A percentile compares a stretch with the other conserved stretches of the same genome.
Conservation (phyloP, 2,113 vertebrate genomes). For the Paramormyrops kingsleyae region DNA sequence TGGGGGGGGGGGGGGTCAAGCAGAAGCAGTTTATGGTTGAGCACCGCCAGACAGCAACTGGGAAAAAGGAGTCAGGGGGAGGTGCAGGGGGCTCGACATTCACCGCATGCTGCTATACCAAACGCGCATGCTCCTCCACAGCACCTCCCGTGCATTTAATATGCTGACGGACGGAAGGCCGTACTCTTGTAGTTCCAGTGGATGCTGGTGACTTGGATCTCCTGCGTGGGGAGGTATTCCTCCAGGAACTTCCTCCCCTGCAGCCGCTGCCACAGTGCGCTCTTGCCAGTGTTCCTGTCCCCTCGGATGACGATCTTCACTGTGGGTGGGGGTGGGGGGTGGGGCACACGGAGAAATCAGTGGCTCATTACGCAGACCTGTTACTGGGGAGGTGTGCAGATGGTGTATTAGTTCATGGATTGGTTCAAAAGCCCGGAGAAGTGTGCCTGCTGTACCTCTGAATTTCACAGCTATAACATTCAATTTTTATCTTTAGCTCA, state of each 20-base stretch:
- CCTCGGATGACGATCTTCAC: conserved; percentile 99
- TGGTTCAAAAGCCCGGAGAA: not conserved
- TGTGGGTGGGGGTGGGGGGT: conserved; percentile 35
- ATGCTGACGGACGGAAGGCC: conserved; percentile 33
- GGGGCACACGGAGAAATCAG: not conserved
- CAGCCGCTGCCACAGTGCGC: conserved; percentile 91
- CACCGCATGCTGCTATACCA: not conserved
- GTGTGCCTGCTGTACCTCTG: not conserved
- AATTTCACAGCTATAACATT: not conserved
- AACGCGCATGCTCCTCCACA: not conserved
- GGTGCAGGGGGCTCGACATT: not conserved
- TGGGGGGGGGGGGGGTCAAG: not conserved
- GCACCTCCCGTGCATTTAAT: not conserved
- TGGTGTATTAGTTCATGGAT: not conserved
- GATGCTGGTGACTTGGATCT: conserved; percentile 98
- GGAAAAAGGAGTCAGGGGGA: not conserved
- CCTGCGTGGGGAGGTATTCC: conserved; percentile 97
- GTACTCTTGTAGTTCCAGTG: conserved; percentile 99
- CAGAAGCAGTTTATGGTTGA: not conserved
- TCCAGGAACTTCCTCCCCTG: conserved; percentile 93
- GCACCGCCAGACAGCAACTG: not conserved
- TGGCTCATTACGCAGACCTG: not conserved
- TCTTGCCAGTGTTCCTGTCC: conserved; percentile 96
- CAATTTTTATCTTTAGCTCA: not conserved
- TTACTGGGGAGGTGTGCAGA: not conserved